phyloP scores from a whole-genome alignment of 2,888 invertebrate species.

The Epistrophe grossulariae region DNA sequence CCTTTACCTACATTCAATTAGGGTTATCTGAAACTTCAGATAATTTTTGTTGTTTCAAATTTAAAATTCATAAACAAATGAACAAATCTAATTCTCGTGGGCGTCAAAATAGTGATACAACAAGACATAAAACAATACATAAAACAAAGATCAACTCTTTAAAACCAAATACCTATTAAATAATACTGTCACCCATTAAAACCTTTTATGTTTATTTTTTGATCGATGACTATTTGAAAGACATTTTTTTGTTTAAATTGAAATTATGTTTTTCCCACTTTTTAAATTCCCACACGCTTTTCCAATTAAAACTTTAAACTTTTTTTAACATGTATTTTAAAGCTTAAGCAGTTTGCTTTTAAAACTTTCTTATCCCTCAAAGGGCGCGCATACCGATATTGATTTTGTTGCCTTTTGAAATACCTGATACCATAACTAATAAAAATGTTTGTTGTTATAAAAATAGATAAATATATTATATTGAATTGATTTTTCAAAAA shows the following conservation, averaged over 20 bases:
- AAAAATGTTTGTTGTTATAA: background rate
- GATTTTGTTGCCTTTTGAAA: background rate
- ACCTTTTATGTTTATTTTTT: slow-evolving; percentile 57
- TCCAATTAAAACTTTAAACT: slow-evolving; percentile 44
- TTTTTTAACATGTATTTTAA: background rate
- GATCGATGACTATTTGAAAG: slow-evolving; percentile 30
- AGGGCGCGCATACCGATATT: background rate
- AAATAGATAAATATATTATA: slow-evolving; percentile 25
- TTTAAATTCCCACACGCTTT: slow-evolving; percentile 56
- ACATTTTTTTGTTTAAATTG: slow-evolving; percentile 2
- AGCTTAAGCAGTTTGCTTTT: background rate
- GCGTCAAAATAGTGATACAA: background rate
- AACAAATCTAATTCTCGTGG: background rate
- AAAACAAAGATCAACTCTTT: background rate
- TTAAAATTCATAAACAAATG: background rate
- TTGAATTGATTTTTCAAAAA: slow-evolving; percentile 5
- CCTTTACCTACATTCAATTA: background rate
- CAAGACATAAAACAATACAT: background rate
- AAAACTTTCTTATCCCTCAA: background rate
- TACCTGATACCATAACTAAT: background rate
- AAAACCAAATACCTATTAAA: background rate
- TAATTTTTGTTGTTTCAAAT: background rate
- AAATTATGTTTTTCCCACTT: slow-evolving; percentile 29
- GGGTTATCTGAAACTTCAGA: background rate
- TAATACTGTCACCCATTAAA: slow-evolving; percentile 1